These are phyloP conservation scores for Nibea coibor DNA, from an alignment of 2,113 vertebrate species.

Conservation along the genomic window DNA sequence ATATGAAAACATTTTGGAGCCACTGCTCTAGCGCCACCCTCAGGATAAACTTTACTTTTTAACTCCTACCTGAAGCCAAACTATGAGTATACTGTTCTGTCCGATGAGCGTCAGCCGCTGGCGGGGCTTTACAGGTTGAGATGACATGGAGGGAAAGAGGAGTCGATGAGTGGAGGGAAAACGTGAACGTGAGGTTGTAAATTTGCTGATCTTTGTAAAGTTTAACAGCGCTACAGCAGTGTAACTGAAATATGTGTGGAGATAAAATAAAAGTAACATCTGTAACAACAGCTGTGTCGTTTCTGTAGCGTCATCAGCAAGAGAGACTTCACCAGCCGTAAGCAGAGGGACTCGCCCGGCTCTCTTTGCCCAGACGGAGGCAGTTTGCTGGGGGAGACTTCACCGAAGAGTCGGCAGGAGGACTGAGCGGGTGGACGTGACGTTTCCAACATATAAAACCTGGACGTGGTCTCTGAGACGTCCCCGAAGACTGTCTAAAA, in stretches of 20 bases:
- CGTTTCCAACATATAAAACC: too few relatives aligned
- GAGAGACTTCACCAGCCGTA: too few relatives aligned
- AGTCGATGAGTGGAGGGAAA: neutral
- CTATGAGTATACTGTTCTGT: neutral
- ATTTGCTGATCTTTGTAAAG: slow-evolving; percentile 69
- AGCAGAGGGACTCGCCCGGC: too few relatives aligned
- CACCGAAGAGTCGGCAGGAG: too few relatives aligned
- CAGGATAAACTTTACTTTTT: neutral
- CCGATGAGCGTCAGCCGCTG: neutral
- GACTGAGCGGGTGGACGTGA: too few relatives aligned
- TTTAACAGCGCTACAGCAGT: slow-evolving; percentile 56
- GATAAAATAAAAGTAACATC: slow-evolving; percentile 74
- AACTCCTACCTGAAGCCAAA: neutral
- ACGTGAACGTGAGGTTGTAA: slow-evolving; percentile 43
- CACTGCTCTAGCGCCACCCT: neutral
- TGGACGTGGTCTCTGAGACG: too few relatives aligned
- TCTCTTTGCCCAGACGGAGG: too few relatives aligned
- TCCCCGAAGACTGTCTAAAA: too few relatives aligned
- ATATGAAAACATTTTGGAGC: neutral
- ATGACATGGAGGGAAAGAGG: neutral
- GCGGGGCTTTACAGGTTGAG: neutral
- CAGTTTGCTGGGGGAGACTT: too few relatives aligned
- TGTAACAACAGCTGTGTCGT: slow-evolving; percentile 42
- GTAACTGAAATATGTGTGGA: slow-evolving; percentile 72
- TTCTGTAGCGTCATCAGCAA: neutral